Conservation (phyloP, 2,888 invertebrate species). For the Andrena hattorfiana region DNA sequence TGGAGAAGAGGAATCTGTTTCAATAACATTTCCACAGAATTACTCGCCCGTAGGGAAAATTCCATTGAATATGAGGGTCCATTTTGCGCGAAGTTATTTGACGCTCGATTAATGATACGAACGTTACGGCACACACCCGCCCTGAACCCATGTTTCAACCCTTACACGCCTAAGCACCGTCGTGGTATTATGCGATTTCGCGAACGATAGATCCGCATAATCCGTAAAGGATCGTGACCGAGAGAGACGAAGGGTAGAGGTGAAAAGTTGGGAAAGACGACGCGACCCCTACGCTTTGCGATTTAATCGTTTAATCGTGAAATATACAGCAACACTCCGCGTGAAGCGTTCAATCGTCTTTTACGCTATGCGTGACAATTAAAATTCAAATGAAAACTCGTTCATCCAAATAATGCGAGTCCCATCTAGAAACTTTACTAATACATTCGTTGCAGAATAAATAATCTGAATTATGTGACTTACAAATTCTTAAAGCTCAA, state of each 20-base stretch:
- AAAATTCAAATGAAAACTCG: background rate
- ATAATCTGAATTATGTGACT: background rate
- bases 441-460: too few species aligned
- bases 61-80: constrained; percentile 67
- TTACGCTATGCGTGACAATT: background rate
- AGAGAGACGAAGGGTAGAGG: constrained; percentile 55
- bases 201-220: constrained; percentile 74
- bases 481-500: background rate
- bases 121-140: constrained; percentile 74
- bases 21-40: constrained; percentile 56
- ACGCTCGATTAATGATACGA: constrained; percentile 75
- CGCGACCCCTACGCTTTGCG: constrained; percentile 46
- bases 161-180: constrained; percentile 74
- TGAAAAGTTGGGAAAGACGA: constrained; percentile 64
- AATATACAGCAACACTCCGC: constrained; percentile 19
- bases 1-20: constrained; percentile 21
- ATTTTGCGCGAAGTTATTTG: constrained; percentile 73
- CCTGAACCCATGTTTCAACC: constrained; percentile 75
- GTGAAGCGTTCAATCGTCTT: constrained; percentile 10
- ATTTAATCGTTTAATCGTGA: constrained; percentile 53
- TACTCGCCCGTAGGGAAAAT: constrained; percentile 65
- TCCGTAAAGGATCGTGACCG: constrained; percentile 66
- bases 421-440: too few species aligned
- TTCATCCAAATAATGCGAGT: background rate
- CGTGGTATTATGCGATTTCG: constrained; percentile 75